Conservation (phyloP, 2,888 invertebrate species). For the Neuroscelio doddi region DNA sequence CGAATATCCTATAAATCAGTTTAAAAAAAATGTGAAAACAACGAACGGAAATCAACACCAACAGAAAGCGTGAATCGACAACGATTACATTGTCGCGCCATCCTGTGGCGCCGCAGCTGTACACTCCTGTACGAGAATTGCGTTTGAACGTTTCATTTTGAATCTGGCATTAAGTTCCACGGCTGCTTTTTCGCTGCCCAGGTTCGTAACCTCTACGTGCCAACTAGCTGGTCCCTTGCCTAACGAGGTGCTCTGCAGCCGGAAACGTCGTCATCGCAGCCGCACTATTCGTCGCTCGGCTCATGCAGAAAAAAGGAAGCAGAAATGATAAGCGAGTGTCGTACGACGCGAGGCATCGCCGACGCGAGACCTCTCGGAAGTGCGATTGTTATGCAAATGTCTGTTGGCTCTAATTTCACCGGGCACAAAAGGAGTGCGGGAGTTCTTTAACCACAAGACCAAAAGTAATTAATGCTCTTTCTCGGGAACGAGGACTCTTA, state of each 20-base stretch:
- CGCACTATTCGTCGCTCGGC: slow-evolving; percentile 25
- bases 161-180: slow-evolving; percentile 52
- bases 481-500: slow-evolving; percentile 15
- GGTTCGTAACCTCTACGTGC: slow-evolving; percentile 43
- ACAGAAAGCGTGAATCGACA: slow-evolving; percentile 9
- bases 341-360: slow-evolving; percentile 37
- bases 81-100: slow-evolving; percentile 33
- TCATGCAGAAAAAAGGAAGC: slow-evolving; percentile 34
- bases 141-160: slow-evolving; percentile 54
- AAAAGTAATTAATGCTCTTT: slow-evolving; percentile 42
- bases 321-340: slow-evolving; percentile 39
- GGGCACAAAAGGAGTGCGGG: slow-evolving; percentile 9
- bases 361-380: slow-evolving; percentile 39
- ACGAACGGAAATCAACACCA: slow-evolving; percentile 2
- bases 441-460: slow-evolving; percentile 38
- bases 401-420: slow-evolving; percentile 33
- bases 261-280: slow-evolving; percentile 45
- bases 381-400: slow-evolving; percentile 45
- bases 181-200: slow-evolving; percentile 22
- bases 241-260: slow-evolving; percentile 57
- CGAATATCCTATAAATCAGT: too few species aligned
- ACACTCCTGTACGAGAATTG: slow-evolving; percentile 14
- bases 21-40: too few species aligned
- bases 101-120: slow-evolving; percentile 22
- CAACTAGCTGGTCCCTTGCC: slow-evolving; percentile 52